A percentile compares a stretch with the other conserved stretches of the same genome.
Evolutionary conservation across 37 sponge, comb jelly and placozoan species (phyloP).

Genomic region (Axinella damicornis): DNA sequence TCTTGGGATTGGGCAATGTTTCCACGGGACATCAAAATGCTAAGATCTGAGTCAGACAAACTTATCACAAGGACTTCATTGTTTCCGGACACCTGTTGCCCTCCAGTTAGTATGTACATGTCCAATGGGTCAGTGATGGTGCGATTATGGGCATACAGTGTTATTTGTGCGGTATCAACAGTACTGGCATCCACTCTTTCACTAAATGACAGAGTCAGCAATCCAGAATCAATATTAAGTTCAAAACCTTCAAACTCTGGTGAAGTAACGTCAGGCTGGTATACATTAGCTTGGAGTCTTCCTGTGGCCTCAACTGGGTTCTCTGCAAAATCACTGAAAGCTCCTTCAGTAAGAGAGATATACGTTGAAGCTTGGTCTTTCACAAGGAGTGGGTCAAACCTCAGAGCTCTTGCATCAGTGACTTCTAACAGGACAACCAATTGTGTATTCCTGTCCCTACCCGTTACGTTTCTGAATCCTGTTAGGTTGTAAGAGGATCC

Average conservation of each 20-base stretch:
- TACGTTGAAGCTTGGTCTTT: conserved; percentile 34
- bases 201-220: conserved; percentile 76
- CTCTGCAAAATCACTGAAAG: conserved; percentile 73
- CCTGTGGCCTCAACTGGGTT: conserved; percentile 62
- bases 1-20: conserved; percentile 70
- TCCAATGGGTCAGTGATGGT: conserved; percentile 29
- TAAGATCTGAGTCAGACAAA: conserved; percentile 48
- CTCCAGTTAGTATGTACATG: conserved; percentile 58
- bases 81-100: conserved; percentile 21
- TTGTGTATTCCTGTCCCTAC: conserved; percentile 18
- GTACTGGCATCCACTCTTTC: conserved; percentile 71
- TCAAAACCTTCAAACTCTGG: conserved; percentile 60
- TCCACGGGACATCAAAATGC: conserved; percentile 61
- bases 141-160: conserved; percentile 25
- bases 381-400: conserved; percentile 21
- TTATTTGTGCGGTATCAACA: conserved; percentile 49
- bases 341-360: conserved; percentile 54
- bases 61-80: conserved; percentile 29
- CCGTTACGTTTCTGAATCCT: conserved; percentile 55
- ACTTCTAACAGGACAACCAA: conserved; percentile 37
- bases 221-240: conserved; percentile 81
- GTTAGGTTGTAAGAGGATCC: conserved; percentile 61
- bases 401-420: conserved; percentile 33
- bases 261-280: conserved; percentile 63
- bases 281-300: conserved; percentile 29